Conservation (phyloP, 2,113 vertebrate genomes). For the Grantiella picta region DNA sequence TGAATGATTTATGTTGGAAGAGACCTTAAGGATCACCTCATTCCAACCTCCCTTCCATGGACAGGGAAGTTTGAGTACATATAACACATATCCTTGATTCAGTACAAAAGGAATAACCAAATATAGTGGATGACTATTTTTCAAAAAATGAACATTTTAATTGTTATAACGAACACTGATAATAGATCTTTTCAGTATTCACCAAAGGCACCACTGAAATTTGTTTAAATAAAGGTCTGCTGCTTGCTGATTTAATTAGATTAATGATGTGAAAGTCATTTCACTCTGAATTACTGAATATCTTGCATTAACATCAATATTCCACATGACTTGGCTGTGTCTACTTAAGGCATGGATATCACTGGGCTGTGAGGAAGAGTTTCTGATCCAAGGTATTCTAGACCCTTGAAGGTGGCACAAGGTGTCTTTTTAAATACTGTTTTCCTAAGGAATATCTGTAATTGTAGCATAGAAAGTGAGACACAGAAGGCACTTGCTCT, state of each 20-base stretch:
- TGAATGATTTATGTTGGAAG: neutral
- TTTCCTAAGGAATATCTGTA: constrained; percentile 50
- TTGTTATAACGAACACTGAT: neutral
- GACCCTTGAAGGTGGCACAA: neutral
- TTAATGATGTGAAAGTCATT: neutral
- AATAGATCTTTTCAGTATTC: neutral
- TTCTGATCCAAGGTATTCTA: neutral
- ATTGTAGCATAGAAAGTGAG: constrained; percentile 80
- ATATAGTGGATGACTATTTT: neutral
- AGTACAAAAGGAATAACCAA: neutral
- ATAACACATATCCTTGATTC: neutral
- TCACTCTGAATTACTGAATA: neutral
- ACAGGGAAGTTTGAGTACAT: neutral
- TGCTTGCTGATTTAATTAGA: neutral
- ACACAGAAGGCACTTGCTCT: constrained; percentile 65
- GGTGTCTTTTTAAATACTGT: neutral
- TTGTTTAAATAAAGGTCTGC: neutral
- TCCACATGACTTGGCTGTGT: neutral
- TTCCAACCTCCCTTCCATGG: neutral
- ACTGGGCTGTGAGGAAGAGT: neutral
- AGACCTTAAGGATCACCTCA: neutral
- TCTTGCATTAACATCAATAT: neutral
- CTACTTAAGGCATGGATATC: neutral
- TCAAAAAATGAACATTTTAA: neutral
- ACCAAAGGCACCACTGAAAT: neutral